These are phyloP conservation scores for Uloborus diversus DNA, from an alignment of 1,140 invertebrate genomes.

Conservation along the genomic window DNA sequence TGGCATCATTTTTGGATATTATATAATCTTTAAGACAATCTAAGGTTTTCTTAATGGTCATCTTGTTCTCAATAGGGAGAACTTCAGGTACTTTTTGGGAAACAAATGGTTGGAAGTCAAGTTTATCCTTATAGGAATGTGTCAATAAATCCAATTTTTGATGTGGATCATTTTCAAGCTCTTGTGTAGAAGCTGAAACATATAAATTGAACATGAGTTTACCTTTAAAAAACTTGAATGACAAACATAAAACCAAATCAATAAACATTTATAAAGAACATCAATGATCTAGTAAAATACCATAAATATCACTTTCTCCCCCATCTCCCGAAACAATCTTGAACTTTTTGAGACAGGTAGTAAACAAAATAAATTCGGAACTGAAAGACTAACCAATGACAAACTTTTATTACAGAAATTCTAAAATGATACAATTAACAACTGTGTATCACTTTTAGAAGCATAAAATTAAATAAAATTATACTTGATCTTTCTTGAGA, in stretches of 20 bases:
- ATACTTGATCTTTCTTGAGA: too few species aligned
- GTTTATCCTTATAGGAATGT: not conserved
- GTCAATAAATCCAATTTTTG: not conserved
- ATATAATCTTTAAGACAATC: conserved; percentile 28
- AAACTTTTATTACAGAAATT: too few species aligned
- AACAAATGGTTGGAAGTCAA: not conserved
- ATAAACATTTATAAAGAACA: not conserved
- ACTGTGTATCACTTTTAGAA: too few species aligned
- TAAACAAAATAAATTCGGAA: too few species aligned
- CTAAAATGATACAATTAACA: too few species aligned
- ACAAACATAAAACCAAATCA: not conserved
- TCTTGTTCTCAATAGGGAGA: not conserved
- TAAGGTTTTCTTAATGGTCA: conserved; percentile 10
- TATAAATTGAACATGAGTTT: too few species aligned
- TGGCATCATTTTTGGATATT: conserved; percentile 14
- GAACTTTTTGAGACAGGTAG: too few species aligned
- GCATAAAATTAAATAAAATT: too few species aligned
- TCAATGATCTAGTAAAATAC: not conserved
- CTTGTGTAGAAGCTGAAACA: conserved; percentile 7
- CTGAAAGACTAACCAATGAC: too few species aligned
- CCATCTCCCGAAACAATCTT: too few species aligned
- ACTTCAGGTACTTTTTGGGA: not conserved
- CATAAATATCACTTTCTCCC: too few species aligned
- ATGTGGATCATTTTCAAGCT: not conserved
- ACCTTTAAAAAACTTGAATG: too few species aligned